Conservation (phyloP, 1,140 invertebrate genomes). For the Micrasema longulum region DNA sequence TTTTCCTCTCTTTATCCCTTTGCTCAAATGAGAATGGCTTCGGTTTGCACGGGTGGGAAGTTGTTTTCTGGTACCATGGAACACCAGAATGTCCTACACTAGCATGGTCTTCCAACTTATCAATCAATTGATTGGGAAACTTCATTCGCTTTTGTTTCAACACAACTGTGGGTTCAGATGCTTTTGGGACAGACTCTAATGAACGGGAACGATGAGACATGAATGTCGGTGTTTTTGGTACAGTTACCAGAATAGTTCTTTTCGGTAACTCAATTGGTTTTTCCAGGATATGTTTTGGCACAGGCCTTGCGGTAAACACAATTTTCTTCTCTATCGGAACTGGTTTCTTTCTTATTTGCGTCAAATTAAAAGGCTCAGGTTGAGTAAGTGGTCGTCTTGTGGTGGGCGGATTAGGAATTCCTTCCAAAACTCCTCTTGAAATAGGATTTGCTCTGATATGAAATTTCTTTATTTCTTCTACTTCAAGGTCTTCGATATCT, state of each 20-base stretch:
- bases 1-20: conserved; percentile 63
- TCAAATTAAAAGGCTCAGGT: conserved; percentile 58
- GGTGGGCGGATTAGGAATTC: conserved; percentile 54
- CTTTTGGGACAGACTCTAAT: conserved; percentile 51
- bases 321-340: conserved; percentile 39
- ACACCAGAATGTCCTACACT: conserved; percentile 59
- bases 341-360: conserved; percentile 53
- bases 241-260: conserved; percentile 41
- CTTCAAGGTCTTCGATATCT: conserved; percentile 58
- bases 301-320: conserved; percentile 45
- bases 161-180: neutral
- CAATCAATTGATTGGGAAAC: neutral
- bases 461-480: conserved; percentile 58
- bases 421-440: conserved; percentile 52
- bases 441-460: conserved; percentile 59
- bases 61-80: conserved; percentile 53
- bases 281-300: conserved; percentile 47
- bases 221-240: conserved; percentile 45
- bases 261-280: conserved; percentile 35
- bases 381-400: conserved; percentile 57
- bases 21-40: conserved; percentile 71
- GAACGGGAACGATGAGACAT: conserved; percentile 37
- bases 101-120: too few species aligned
- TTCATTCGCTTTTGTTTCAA: conserved; percentile 16
- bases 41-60: conserved; percentile 56